Base-by-base conservation (phyloP, 2,113 vertebrate species). In the Epinephelus cyanopodus region DNA sequence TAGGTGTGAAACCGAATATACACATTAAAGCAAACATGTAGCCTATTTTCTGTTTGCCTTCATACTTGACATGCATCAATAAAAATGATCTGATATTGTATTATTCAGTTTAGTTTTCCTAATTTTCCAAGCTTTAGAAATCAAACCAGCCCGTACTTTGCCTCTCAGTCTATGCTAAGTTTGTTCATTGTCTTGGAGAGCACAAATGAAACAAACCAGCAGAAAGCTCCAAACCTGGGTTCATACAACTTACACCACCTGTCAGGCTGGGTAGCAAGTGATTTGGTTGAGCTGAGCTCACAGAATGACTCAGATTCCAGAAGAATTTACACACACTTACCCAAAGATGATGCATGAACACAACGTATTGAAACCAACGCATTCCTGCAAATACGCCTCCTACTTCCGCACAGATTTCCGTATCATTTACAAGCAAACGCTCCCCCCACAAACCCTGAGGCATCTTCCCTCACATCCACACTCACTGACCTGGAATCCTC, bases 331-430 rank as follows among this genome's bases (percentile, higher is more conserved):
- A 48, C 67, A 54, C 61, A 37, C 10, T 33, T 25, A 73, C 12
- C 2, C 27, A 17, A 37, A 15, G 37, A 79, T 71, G 53, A 79
- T 29, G 37, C 37, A 65, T 21, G 23, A 48, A 62, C n/a, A 60
- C 21, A 66, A 8, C 11, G 9, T 47, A 52, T 14, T 42, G 5
- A 62, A 70, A 63, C 42, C 11, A 61, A 50, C 13, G 57, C 29
- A 73, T 80, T 83, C 76, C 33, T 69, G 50, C 25, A 74, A 65
- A 58, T 23, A 17, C 73, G 23, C 48, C 53, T 57, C 52, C 37
- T 25, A 52, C 47, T 73, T 82, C 52, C 8, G 0, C 48, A n/a
- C 15, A 70, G 56, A 66, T 29, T 45, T 45, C 42, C 8, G 15
- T 9, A n/a, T 21, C 17, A 23, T 75, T 74, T 81, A 81, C 63